Base-by-base conservation (phyloP, 2,113 vertebrate genomes). In the Helogale parvula region DNA sequence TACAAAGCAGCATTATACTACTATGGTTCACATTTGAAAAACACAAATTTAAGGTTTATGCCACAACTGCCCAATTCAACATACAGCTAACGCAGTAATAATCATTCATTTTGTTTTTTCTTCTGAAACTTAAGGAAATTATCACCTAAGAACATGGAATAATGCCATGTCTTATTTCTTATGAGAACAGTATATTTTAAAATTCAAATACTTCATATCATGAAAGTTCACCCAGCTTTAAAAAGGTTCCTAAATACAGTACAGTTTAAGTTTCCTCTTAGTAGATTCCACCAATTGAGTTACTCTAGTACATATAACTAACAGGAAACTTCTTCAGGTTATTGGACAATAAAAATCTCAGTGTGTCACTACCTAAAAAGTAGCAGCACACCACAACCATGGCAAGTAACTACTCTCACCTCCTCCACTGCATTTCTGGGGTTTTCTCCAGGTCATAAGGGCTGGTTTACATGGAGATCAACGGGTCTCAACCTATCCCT, bases 1-100 rank as follows among this genome's bases (percentile, higher is more conserved):
- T 95, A 98, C 97, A 98, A 98, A 98, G 98, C 98, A 98, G 98
- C 97, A 96, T 96, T 95, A 95, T 60, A 98, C 98, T 97, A 98
- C 97, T 86, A 97, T 89, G 96, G 90, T 97, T 97, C 97, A 97
- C 95, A 97, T 95, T 86, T n/a, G 88, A 96, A 86, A 98, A 96
- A 98, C 91, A 96, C 97, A 81, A 47, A 95, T 77, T 93, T 93
- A 97, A 98, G 50, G 69, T 97, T 97, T 93, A 81, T 98, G 94
- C 87, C 93, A 93, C 76, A 81, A 69, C 54, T 92, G 89, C 82
- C 93, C 88, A 71, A 92, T 93, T 97, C 86, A 96, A 95, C 96
- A 96, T 52, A 98, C 81, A 92, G 88, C 76, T 84, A 95, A 95
- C 7, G 33, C 47, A 96, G 68, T 95, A 71, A 97, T 84, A 88